Evolutionary conservation across 2,888 invertebrate species (phyloP), one percentile per base, ranked within the genome.

Genomic region (Anoplius nigerrimus): DNA sequence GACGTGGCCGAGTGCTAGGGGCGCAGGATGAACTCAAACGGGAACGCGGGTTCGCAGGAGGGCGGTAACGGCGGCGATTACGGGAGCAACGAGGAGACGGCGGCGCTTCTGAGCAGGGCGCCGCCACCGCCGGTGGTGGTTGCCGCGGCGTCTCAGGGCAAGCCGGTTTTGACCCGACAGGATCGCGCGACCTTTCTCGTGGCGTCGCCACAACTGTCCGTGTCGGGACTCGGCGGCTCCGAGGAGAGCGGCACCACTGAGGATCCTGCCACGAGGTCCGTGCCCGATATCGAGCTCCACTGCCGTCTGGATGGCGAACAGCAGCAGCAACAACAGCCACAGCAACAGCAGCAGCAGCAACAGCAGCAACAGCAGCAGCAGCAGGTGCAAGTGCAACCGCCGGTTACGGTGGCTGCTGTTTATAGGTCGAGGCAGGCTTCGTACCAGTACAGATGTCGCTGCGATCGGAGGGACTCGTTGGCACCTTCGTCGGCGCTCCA

Each of bases 141-240:
- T 70, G 83, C 80, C 79, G 82, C 81, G 70, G 81, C 81, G 64
- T 75, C 78, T 72, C 85, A 84, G 73, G 86, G 84, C 68, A 96
- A 96, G 88, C 96, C 96, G 77, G 94, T 95, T 73, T 90, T 96
- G 76, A 95, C 95, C 90, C 92, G 96, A 77, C 96, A 96, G 90
- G 95, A 96, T 90, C 94, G 95, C 82, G 95, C 96, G 56, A 95
- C 95, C 60, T 92, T 93, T 85, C 92, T 93, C 88, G 89, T 93
- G 69, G 92, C 94, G 67, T 93, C 93, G 79, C 91, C 91, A 43
- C 92, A 94, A 84, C 91, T 95, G 73, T 95, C 95, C 52, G 92
- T 92, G 63, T 89, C 89, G 66, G 92, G 91, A 2, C 91, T 92
- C 77, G 94, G 94, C 45, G 94, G 95, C 62, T 95, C 95, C 80